Base-by-base conservation (phyloP, 1,140 invertebrate genomes). In the Anagrus nilaparvatae region DNA sequence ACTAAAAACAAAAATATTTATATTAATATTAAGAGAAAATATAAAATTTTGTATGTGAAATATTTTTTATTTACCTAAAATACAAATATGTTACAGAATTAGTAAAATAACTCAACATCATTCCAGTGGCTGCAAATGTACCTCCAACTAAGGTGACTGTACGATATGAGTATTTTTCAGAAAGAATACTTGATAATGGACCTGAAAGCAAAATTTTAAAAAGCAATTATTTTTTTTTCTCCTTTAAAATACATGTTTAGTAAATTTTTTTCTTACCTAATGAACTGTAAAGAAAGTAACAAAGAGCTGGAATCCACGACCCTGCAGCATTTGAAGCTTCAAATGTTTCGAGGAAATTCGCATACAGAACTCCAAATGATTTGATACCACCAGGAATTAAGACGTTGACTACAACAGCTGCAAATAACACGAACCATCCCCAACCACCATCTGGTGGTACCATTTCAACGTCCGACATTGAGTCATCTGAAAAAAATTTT, bases 131-230 rank as follows among this genome's bases (percentile, higher is more conserved):
- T 1, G 90, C 84, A 42, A 91, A 81, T 5, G 81, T 73, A 6
- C 87, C 84, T 14, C 91, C 92, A 4, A 87, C 70, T 20, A 95
- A 74, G 4, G 89, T 91, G 13, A 94, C 86, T 8, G 79, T 86
- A n/a, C 86, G 71, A 62, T 93, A 95, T 17, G 91, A 93, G 72
- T 83, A 92, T 58, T 82, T 86, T 32, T 89, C 83, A 1, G 87
- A 91, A 29, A 95, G 68, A 50, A 89, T 81, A 58, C 87, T 89
- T 12, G 91, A 90, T 31, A 97, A 61, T 12, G 91, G 91, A 52
- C 90, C 92, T 81, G 71, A 48, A 61, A 79, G 51, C 30, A 50
- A 49, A 34, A 48, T 42, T 24, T 25, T 32, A 14, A 3, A 24
- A 18, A 7, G 7, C 12, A 7, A 27, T 12, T 27, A 27, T 27